Evolutionary conservation across 2,888 invertebrate species (phyloP).

Genomic region (Thecophora atra): DNA sequence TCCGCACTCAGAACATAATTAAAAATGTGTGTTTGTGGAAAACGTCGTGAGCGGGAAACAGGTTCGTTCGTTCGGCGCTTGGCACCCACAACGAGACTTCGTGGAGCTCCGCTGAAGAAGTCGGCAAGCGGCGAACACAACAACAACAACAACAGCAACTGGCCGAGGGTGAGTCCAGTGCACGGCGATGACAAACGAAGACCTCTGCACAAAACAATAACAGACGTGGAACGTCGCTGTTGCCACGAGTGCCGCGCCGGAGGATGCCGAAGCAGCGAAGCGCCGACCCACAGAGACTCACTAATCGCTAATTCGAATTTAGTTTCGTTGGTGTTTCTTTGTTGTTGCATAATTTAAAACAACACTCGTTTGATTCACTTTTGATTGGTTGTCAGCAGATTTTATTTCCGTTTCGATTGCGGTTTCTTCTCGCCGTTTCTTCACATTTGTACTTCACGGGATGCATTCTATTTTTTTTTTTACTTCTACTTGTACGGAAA

Average conservation of each 20-base stretch:
- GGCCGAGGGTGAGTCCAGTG: too few relatives aligned
- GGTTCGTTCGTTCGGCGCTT: neutral
- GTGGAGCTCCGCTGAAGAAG: neutral
- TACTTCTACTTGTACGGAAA: too few relatives aligned
- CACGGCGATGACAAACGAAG: too few relatives aligned
- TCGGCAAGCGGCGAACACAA: neutral
- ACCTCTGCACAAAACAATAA: neutral
- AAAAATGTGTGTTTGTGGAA: neutral
- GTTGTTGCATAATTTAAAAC: conserved; percentile 2
- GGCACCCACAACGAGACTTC: neutral
- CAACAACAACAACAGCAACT: too few relatives aligned
- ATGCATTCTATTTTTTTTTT: conserved; percentile 11
- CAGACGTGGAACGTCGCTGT: neutral
- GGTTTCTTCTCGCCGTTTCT: neutral
- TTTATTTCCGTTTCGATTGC: neutral
- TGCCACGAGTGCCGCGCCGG: neutral
- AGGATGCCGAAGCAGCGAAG: too few relatives aligned
- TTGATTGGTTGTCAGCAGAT: neutral
- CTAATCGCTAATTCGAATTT: neutral
- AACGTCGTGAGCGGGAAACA: neutral
- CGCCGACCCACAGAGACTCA: too few relatives aligned
- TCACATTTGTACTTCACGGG: neutral
- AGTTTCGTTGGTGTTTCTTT: neutral
- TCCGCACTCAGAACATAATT: neutral
- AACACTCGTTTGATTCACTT: neutral